Evolutionary conservation across 2,888 invertebrate genomes (phyloP).

Genomic region (Calephelis perditalis): DNA sequence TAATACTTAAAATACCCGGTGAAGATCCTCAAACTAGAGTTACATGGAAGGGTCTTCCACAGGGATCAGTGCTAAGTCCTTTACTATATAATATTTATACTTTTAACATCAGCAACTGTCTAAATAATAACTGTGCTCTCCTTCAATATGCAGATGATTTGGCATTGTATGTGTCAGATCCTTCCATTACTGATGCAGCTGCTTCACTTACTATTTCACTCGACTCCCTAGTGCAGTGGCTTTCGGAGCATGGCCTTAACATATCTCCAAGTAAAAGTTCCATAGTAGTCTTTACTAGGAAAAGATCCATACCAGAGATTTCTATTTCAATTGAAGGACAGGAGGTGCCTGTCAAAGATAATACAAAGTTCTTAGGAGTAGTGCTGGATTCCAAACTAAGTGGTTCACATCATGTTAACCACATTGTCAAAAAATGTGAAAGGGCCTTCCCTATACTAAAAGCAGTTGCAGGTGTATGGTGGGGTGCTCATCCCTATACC

Average conservation of each 20-base stretch:
- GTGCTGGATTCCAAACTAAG: not conserved
- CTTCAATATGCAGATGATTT: not conserved
- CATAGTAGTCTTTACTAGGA: not conserved
- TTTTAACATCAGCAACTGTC: not conserved
- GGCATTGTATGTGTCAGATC: not conserved
- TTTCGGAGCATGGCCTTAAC: not conserved
- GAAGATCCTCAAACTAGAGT: not conserved
- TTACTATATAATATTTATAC: conserved; percentile 1
- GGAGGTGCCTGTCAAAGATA: not conserved
- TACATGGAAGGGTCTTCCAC: not conserved
- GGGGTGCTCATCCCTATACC: not conserved
- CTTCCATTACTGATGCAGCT: not conserved
- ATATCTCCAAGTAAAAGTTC: not conserved
- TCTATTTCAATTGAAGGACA: not conserved
- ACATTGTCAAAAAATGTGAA: conserved; percentile 4
- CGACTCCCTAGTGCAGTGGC: not conserved
- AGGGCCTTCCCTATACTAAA: not conserved
- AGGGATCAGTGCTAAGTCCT: conserved; percentile 2
- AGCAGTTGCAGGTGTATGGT: not conserved
- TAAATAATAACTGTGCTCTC: not conserved
- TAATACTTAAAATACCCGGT: not conserved
- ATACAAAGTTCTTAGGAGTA: not conserved
- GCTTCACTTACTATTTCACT: not conserved
- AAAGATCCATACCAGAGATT: not conserved
- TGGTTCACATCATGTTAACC: not conserved